Percentiles rank a stretch among this genome's conserved stretches.
phyloP scores from a whole-genome alignment of 2,888 invertebrate genomes.

The Acrocyrtus sp. region DNA sequence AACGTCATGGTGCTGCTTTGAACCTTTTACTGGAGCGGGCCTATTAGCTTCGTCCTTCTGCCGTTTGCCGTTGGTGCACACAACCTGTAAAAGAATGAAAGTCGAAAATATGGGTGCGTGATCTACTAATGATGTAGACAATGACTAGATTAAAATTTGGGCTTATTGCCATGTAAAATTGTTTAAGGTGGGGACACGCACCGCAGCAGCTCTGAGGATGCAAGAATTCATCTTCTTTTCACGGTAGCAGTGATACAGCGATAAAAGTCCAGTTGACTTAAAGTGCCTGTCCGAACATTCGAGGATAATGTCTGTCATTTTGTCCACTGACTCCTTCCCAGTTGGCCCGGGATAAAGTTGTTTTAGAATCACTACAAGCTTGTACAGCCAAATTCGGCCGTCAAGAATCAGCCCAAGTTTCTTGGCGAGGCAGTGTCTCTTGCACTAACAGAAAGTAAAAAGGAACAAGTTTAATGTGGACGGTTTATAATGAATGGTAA shows the following conservation, averaged over 20 bases:
- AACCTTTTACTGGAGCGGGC: too few species aligned
- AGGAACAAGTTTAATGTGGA: not conserved
- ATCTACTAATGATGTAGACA: too few species aligned
- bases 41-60: too few species aligned
- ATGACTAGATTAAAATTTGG: too few species aligned
- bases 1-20: not conserved
- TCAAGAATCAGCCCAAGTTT: conserved; percentile 14
- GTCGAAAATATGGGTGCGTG: too few species aligned
- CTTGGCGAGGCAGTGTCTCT: conserved; percentile 8
- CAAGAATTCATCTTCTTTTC: conserved; percentile 11
- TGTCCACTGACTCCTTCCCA: conserved; percentile 12
- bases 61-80: too few species aligned
- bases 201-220: not conserved
- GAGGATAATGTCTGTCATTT: conserved; percentile 14
- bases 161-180: too few species aligned
- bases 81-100: too few species aligned
- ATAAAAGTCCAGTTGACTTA: conserved; percentile 1
- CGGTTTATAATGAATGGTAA: not conserved
- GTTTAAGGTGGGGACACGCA: too few species aligned
- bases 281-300: conserved; percentile 11
- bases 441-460: conserved; percentile 4
- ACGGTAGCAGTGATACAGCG: conserved; percentile 2
- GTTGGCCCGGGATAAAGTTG: not conserved
- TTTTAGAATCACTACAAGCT: not conserved
- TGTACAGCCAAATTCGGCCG: conserved; percentile 15